Evolutionary conservation across 2,797 vertebrate genomes (phyloP).

Genomic region (Karalla daura): DNA sequence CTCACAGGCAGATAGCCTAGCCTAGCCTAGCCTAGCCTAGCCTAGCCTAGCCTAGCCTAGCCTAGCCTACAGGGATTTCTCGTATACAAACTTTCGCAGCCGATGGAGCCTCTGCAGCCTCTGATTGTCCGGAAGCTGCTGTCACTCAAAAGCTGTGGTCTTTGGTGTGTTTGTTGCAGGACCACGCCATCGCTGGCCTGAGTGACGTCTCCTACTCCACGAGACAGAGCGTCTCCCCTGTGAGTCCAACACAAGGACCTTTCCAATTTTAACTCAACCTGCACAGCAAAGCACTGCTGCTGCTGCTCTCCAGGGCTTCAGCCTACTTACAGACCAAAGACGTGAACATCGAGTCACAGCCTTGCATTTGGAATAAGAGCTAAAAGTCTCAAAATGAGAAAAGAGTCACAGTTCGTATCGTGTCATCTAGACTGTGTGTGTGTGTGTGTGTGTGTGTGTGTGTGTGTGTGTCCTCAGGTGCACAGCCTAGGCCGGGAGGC

Average conservation of each 20-base stretch:
- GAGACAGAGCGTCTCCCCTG: conserved; percentile 82
- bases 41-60: too few species aligned
- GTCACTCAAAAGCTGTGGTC: too few species aligned
- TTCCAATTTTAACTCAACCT: conserved; percentile 47
- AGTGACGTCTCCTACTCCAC: conserved; percentile 81
- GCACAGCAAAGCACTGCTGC: conserved; percentile 6
- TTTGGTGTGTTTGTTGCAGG: conserved; percentile 72
- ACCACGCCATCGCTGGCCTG: conserved; percentile 74
- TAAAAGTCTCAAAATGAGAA: conserved; percentile 8
- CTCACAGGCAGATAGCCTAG: too few species aligned
- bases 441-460: neutral
- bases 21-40: too few species aligned
- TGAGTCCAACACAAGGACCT: conserved; percentile 70
- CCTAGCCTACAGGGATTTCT: too few species aligned
- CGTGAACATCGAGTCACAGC: too few species aligned
- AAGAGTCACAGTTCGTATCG: neutral
- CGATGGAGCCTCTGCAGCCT: too few species aligned
- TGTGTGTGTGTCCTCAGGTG: conserved; percentile 67
- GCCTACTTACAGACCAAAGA: conserved; percentile 47
- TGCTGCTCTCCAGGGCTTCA: conserved; percentile 38
- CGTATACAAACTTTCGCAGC: too few species aligned
- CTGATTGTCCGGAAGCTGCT: too few species aligned
- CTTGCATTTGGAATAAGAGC: conserved; percentile 10
- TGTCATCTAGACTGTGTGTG: neutral
- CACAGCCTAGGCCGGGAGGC: conserved; percentile 81